Evolutionary conservation across 2,113 vertebrate species (phyloP), one percentile per base, ranked within the genome.

Genomic region (Reinhardtius hippoglossoides): DNA sequence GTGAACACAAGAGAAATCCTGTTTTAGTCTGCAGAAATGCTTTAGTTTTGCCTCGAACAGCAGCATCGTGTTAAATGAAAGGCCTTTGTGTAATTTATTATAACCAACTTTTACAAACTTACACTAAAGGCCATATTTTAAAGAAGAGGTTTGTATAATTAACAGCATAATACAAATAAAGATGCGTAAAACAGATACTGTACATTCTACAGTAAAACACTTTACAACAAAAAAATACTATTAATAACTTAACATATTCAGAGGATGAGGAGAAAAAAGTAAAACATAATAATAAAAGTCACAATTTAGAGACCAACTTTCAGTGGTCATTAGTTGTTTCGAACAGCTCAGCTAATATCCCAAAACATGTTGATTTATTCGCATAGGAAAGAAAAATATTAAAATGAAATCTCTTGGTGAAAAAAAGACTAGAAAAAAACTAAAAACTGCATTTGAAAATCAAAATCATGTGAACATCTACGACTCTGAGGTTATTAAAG

Each of bases 131-230:
- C 55, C 31, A 70, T 69, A 64, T 61, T 56, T 57, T 59, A 85
- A 79, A 78, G 71, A 87, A 56, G 31, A 73, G 13, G 13, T 86
- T 75, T 66, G 72, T 84, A 83, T 88, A 82, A 88, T 86, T 82
- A 87, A 87, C 87, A 92, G 60, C 40, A 80, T 80, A 85, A 88
- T 82, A 90, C 76, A 88, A 85, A 84, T 67, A 76, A 31, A 31
- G 31, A 31, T 31, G 31, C 31, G 81, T 87, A 83, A 89, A 83
- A 89, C 90, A 90, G 91, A 89, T 92, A 92, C 81, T 90, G 84
- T 92, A 92, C 87, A 92, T 21, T 82, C 72, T 89, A 92, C 85
- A 91, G 85, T 88, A 81, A 82, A 82, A 26, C 74, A 89, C 67
- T 73, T 13, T 20, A 42, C 21, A 72, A 68, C 35, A 37, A 76